These are phyloP conservation scores for Sycophila texana DNA, from an alignment of 2,888 invertebrate genomes.

Conservation along the genomic window DNA sequence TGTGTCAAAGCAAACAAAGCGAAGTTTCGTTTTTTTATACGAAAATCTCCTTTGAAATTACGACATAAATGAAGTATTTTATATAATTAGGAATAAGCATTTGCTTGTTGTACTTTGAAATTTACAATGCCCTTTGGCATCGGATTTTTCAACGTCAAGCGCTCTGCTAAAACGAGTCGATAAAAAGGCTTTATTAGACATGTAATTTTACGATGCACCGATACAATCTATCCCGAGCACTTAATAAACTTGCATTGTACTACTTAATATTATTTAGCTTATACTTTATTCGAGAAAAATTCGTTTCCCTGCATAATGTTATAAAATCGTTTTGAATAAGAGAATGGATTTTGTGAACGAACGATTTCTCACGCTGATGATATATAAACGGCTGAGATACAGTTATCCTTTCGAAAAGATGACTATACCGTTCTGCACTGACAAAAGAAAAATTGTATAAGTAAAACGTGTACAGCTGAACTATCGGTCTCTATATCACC, in stretches of 20 bases:
- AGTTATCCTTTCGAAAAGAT: constrained; percentile 23
- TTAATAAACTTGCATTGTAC: constrained; percentile 37
- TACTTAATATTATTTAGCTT: constrained; percentile 30
- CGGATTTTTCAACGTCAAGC: too few relatives aligned
- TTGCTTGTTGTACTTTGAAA: too few relatives aligned
- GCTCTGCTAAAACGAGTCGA: neutral
- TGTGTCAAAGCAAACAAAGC: too few relatives aligned
- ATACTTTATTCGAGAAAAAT: constrained; percentile 25
- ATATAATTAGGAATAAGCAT: too few relatives aligned
- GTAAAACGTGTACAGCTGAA: neutral
- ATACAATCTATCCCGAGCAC: constrained; percentile 41
- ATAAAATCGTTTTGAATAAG: constrained; percentile 32
- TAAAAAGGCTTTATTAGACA: constrained; percentile 37
- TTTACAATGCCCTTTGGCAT: too few relatives aligned
- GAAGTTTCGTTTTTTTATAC: too few relatives aligned
- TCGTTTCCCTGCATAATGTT: neutral
- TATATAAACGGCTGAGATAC: constrained; percentile 33
- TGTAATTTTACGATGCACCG: constrained; percentile 43
- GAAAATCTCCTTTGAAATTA: too few relatives aligned
- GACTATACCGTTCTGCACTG: constrained; percentile 13
- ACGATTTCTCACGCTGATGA: constrained; percentile 53
- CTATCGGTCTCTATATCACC: neutral
- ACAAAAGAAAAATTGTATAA: neutral
- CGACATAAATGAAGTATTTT: too few relatives aligned
- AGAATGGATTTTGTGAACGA: constrained; percentile 11